Base-by-base conservation (phyloP, 2,888 invertebrate species). In the Dicyrtomina minuta region DNA sequence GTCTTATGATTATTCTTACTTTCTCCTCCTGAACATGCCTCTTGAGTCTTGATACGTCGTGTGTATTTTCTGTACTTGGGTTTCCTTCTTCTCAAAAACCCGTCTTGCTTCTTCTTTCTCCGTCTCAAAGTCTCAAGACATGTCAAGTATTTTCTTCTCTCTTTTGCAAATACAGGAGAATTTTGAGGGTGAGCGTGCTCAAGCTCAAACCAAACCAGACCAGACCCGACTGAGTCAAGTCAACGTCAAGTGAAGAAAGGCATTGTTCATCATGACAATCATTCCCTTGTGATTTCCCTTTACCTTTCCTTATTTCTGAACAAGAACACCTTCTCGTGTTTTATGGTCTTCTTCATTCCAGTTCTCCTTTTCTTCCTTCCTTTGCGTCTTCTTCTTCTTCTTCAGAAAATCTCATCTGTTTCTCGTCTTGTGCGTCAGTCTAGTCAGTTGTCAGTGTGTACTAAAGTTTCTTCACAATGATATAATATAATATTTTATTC, bases 251-350 rank as follows among this genome's bases (percentile, higher is more conserved):
- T 15, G 13, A 13, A 62, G 62, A 44, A 62, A 46, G 22, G 62
- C 58, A 70, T 67, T 70, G 70, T 70, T 70, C 70, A 70, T 70
- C 70, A 70, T 66, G 66, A 66, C 66, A 70, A 67, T 70, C 62
- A 70, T 66, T 70, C 70, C 70, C 70, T 66, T 61, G 70, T 70
- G 70, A 61, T 66, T 56, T 64, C 58, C 59, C 22, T 33, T 56
- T 61, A 61, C 61, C 59, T 59, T 33, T 2, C 39, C n/a, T 53
- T 51, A 53, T 53, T 64, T 33, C 8, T 8, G 3, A 8, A 33
- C 3, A 20, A 17, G 1, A 41, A 43, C 51, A 51, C 61, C 51
- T 39, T 44, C 44, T 24, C 58, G 12, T 24, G 12, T 24, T 22
- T 58, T 43, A 5, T 65, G 49, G 15, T 44, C 46, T 22, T 39